A percentile compares a stretch with the other conserved stretches of the same genome.
These are phyloP conservation scores for Listrodromus nycthemerus DNA, from an alignment of 2,888 invertebrate genomes.

Conservation along the genomic window DNA sequence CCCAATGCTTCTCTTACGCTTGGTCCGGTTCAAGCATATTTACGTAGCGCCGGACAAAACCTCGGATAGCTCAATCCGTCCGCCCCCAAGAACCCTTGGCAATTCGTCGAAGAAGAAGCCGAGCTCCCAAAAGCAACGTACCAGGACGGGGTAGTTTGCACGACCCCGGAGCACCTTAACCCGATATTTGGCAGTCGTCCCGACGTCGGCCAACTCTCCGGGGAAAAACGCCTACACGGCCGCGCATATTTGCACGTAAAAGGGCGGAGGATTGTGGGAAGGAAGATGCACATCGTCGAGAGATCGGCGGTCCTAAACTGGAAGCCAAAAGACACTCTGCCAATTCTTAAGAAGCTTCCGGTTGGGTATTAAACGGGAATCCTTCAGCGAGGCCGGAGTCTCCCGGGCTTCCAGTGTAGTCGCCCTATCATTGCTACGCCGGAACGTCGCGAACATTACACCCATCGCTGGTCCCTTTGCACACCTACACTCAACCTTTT, in stretches of 20 bases:
- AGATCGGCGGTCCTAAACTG: not conserved
- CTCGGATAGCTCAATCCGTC: conserved; percentile 20
- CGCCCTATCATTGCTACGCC: conserved; percentile 18
- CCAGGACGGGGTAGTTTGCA: conserved; percentile 24
- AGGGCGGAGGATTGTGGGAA: conserved; percentile 23
- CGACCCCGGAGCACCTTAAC: conserved; percentile 60
- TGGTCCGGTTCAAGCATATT: not conserved
- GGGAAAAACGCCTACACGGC: conserved; percentile 19
- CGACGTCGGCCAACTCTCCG: conserved; percentile 36
- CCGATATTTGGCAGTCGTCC: conserved; percentile 74
- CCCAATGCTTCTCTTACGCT: not conserved
- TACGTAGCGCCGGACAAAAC: not conserved
- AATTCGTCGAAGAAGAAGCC: conserved; percentile 20
- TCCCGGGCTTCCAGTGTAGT: not conserved
- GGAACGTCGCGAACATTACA: conserved; percentile 4
- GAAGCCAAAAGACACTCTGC: conserved; percentile 71
- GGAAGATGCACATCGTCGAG: conserved; percentile 6
- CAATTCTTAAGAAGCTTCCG: conserved; percentile 80
- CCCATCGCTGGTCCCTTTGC: not conserved
- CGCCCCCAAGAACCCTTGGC: not conserved
- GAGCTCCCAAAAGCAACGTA: not conserved
- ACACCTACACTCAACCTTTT: conserved; percentile 11
- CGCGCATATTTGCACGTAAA: conserved; percentile 32
- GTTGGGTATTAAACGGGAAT: conserved; percentile 76
- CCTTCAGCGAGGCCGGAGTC: conserved; percentile 32